Evolutionary conservation across 2,888 invertebrate genomes (phyloP).

Genomic region (Cosmopolites sordidus): DNA sequence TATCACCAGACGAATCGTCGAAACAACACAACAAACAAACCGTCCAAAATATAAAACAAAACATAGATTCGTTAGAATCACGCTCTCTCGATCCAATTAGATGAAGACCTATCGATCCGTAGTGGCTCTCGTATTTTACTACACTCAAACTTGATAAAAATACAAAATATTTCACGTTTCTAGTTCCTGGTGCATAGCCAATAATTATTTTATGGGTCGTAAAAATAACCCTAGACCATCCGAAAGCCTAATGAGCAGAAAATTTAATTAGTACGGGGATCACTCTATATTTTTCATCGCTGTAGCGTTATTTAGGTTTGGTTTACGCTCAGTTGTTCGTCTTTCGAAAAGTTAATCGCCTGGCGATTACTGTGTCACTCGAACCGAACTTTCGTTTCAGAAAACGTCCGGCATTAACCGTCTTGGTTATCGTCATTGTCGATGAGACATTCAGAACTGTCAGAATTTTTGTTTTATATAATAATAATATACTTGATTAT

Average conservation of each 20-base stretch:
- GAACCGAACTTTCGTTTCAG: no score
- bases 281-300: no score
- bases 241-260: slow-evolving; percentile 18
- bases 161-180: slow-evolving; percentile 16
- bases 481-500: no score
- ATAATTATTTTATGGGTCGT: slow-evolving; percentile 17
- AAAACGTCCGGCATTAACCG: no score
- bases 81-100: neutral
- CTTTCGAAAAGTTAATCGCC: no score
- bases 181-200: slow-evolving; percentile 21
- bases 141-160: slow-evolving; percentile 11
- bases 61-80: neutral
- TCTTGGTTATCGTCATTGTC: no score
- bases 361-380: no score
- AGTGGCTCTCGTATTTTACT: slow-evolving; percentile 6
- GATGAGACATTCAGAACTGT: no score
- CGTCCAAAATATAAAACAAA: slow-evolving; percentile 7
- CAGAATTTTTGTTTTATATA: no score
- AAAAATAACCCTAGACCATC: slow-evolving; percentile 22
- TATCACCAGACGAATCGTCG: slow-evolving; percentile 1
- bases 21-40: slow-evolving; percentile 5
- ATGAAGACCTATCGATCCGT: neutral
- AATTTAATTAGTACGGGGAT: slow-evolving; percentile 10
- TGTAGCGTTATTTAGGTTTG: no score
- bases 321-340: no score